These are phyloP conservation scores for Amazona guildingii DNA, from an alignment of 2,113 vertebrate species.

Conservation along the genomic window DNA sequence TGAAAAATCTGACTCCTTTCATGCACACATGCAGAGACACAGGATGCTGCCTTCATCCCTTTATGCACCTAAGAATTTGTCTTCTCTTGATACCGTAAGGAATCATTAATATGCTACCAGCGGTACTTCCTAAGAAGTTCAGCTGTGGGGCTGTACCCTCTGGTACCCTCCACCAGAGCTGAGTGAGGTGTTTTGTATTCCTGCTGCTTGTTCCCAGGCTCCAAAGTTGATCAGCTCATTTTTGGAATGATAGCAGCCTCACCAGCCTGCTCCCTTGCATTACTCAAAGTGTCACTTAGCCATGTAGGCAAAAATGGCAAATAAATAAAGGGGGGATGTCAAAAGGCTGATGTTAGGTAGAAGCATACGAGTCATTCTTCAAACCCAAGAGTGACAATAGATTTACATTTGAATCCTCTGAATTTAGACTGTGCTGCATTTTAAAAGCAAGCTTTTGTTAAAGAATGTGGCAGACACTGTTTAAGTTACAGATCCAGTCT, in stretches of 20 bases:
- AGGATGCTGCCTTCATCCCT: neutral
- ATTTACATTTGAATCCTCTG: neutral
- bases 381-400: neutral
- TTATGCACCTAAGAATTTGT: neutral
- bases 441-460: neutral
- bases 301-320: neutral
- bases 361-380: neutral
- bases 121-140: neutral
- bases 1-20: constrained; percentile 15
- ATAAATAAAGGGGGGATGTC: neutral
- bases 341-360: neutral
- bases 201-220: neutral
- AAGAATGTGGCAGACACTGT: neutral
- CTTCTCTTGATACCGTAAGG: neutral
- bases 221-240: neutral
- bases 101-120: neutral
- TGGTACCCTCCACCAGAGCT: neutral
- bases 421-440: neutral
- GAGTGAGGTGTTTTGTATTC: neutral
- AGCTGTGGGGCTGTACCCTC: neutral
- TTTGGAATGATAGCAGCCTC: neutral
- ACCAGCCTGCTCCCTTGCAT: neutral
- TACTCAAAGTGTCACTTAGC: neutral
- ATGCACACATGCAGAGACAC: no score
- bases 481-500: neutral